Conservation (phyloP, 2,797 vertebrate genomes). For the Chrysocyon brachyurus region DNA sequence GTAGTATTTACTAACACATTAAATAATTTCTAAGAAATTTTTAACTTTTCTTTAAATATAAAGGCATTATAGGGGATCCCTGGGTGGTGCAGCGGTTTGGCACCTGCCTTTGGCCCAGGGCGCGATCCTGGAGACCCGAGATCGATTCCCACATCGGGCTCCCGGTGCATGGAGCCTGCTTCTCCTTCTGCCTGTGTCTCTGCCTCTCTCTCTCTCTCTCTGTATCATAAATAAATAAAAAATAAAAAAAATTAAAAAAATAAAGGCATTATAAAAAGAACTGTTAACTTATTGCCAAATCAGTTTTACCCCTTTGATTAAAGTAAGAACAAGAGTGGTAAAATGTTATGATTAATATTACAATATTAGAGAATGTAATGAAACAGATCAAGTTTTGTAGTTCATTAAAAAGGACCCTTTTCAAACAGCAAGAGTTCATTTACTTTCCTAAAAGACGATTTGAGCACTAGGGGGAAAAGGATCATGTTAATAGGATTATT, state of each 20-base stretch:
- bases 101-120: too few relatives aligned
- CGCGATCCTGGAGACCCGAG: too few relatives aligned
- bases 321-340: slow-evolving; percentile 34
- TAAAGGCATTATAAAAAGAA: slow-evolving; percentile 37
- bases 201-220: too few relatives aligned
- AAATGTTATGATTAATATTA: slow-evolving; percentile 7
- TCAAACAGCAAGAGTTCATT: slow-evolving; percentile 2
- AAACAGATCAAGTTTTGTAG: neutral
- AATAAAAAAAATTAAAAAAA: neutral
- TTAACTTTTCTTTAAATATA: neutral
- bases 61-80: neutral
- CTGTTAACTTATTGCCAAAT: slow-evolving; percentile 26
- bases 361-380: slow-evolving; percentile 23
- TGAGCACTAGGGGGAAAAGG: neutral
- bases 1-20: neutral
- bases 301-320: slow-evolving; percentile 25
- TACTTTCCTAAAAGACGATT: slow-evolving; percentile 20
- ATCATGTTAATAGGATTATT: slow-evolving; percentile 24
- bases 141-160: too few relatives aligned
- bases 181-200: too few relatives aligned
- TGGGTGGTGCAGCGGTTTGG: too few relatives aligned
- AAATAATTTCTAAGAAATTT: slow-evolving; percentile 31
- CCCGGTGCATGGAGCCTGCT: too few relatives aligned
- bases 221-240: too few relatives aligned
- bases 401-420: neutral